Evolutionary conservation across 2,797 vertebrate genomes (phyloP).

Genomic region (Poeciliopsis turneri): DNA sequence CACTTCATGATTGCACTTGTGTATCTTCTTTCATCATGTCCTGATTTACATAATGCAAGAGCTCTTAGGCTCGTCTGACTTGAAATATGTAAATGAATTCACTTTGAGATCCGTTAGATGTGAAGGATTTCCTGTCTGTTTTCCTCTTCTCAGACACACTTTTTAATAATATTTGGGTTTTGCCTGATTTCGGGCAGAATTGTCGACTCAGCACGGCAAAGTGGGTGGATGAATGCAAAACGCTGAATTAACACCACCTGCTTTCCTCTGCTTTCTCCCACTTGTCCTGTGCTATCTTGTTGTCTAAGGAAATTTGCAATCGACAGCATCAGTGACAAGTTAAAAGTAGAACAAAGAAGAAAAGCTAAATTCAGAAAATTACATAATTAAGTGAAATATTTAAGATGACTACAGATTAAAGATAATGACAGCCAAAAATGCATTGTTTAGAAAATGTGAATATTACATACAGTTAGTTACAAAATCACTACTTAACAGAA

Average conservation of each 20-base stretch:
- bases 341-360: neutral
- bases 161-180: neutral
- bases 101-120: slow-evolving; percentile 2
- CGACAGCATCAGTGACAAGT: neutral
- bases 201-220: neutral
- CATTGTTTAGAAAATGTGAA: neutral
- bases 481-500: neutral
- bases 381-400: neutral
- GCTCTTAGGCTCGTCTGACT: slow-evolving; percentile 50
- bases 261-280: neutral
- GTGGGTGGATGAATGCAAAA: neutral
- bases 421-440: neutral
- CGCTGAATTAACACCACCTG: neutral
- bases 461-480: neutral
- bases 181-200: neutral
- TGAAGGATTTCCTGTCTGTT: neutral
- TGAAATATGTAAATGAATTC: slow-evolving; percentile 60
- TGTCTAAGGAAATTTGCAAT: neutral
- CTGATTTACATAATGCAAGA: slow-evolving; percentile 66
- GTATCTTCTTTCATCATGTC: slow-evolving; percentile 57
- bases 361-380: neutral
- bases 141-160: neutral
- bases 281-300: neutral
- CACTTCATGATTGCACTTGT: slow-evolving; percentile 45
- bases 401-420: neutral